These are phyloP conservation scores for Drosophila neonasuta DNA, from an alignment of 2,888 invertebrate species.

Conservation along the genomic window DNA sequence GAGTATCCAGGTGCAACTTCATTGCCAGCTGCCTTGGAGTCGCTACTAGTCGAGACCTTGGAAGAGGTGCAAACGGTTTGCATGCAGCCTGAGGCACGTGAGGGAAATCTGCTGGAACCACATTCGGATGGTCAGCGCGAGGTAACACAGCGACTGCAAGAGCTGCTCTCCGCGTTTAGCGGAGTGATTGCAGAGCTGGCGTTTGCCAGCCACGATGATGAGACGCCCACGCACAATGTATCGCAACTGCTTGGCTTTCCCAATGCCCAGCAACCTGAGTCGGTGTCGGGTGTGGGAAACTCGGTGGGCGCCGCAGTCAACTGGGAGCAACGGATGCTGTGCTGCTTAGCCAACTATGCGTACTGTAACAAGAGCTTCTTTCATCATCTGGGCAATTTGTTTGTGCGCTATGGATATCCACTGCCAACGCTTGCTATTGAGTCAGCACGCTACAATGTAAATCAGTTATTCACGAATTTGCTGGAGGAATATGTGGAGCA, in stretches of 20 bases:
- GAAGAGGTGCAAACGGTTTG: slow-evolving; percentile 87
- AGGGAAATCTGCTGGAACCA: slow-evolving; percentile 82
- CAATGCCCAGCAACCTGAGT: slow-evolving; percentile 79
- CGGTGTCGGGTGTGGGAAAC: slow-evolving; percentile 67
- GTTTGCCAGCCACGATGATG: slow-evolving; percentile 86
- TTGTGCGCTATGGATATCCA: slow-evolving; percentile 87
- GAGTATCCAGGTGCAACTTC: slow-evolving; percentile 93
- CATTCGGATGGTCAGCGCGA: slow-evolving; percentile 82
- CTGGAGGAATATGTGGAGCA: slow-evolving; percentile 93
- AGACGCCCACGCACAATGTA: slow-evolving; percentile 83
- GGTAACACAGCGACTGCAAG: slow-evolving; percentile 83
- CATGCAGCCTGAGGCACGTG: slow-evolving; percentile 86
- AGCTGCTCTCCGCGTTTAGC: slow-evolving; percentile 85
- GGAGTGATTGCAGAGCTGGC: slow-evolving; percentile 89
- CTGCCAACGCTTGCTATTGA: slow-evolving; percentile 88
- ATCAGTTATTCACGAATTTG: slow-evolving; percentile 82
- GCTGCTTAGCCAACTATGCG: slow-evolving; percentile 94
- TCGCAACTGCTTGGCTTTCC: slow-evolving; percentile 87
- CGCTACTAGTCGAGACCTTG: slow-evolving; percentile 88
- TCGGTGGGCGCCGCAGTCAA: slow-evolving; percentile 80
- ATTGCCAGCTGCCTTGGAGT: slow-evolving; percentile 88
- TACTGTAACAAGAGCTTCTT: slow-evolving; percentile 90
- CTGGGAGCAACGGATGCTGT: slow-evolving; percentile 91
- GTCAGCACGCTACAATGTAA: slow-evolving; percentile 86
- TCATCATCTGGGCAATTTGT: slow-evolving; percentile 87